Evolutionary conservation across 37 sponge, comb jelly and placozoan species (phyloP), one percentile per base, ranked within the genome.

Genomic region (Crambe crambe): DNA sequence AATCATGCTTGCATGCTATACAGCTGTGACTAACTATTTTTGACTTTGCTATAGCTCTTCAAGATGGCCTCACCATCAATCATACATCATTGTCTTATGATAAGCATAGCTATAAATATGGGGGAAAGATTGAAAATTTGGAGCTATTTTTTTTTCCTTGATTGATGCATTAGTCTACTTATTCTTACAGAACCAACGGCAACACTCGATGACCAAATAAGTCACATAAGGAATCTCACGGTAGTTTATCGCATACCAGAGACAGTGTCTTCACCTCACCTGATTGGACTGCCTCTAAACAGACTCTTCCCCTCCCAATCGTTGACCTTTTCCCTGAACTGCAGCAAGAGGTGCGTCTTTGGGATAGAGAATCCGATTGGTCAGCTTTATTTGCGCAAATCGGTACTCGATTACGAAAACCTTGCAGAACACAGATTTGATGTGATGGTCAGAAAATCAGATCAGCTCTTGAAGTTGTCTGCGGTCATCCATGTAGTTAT

Each of bases 371-470:
- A 25, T 36, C 61, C 76, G 5, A 51, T 43, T 42, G 85, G 85
- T 21, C 61, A 85, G 51, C 35, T 85, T 1, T 60, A 6, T 30
- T 22, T 85, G 29, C 42, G 20, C 0, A 76, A 57, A 54, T 39
- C 61, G 3, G 23, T 32, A 25, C 78, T 77, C 25, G 77, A 85
- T 59, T 71, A 44, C 57, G 72, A 76, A 59, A 62, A 21, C 57
- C 41, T 1, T 21, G 1, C 64, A 12, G 47, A 37, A 40, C 42
- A 70, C 21, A 71, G 23, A 18, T 37, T 85, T 59, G 22, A 42
- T 40, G 62, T 85, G 8, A 22, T 15, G 18, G 63, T 71, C 25
- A n/a, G n/a, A n/a, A 58, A 26, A 12, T 6, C 56, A 4, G 58
- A 10, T 0, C 57, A 75, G 25, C 22, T 30, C 15, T 20, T 40